Conservation (phyloP, 2,888 invertebrate species). For the Tanypteryx hageni region DNA sequence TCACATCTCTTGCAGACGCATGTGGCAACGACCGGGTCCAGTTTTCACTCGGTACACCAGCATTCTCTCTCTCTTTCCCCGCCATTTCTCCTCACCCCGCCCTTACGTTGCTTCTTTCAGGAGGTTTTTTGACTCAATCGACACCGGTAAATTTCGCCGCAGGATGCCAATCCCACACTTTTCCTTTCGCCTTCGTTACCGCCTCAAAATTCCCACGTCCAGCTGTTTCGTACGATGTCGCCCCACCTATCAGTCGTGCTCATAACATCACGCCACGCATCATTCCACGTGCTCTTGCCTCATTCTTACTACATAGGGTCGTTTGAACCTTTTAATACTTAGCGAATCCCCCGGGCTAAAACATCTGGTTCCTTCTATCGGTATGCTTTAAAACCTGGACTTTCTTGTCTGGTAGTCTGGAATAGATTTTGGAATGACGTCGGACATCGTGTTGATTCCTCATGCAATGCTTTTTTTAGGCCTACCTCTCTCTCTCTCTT, state of each 20-base stretch:
- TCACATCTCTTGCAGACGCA: neutral
- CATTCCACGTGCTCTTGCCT: neutral
- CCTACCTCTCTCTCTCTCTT: neutral
- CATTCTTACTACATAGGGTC: conserved; percentile 19
- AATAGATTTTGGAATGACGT: neutral
- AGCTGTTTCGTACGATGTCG: no score
- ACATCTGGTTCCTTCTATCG: neutral
- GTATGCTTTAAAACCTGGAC: neutral
- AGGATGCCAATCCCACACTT: neutral
- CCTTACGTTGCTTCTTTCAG: neutral
- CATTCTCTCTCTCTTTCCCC: neutral
- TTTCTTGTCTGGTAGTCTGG: neutral
- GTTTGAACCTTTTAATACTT: neutral
- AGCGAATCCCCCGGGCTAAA: neutral
- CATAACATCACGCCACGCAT: neutral
- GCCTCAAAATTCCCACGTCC: neutral
- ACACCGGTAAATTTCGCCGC: neutral
- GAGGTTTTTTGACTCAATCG: neutral
- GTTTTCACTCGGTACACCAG: neutral
- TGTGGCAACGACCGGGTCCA: neutral
- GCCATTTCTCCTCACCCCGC: neutral
- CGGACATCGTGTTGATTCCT: neutral
- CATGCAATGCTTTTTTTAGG: neutral
- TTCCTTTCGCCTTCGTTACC: neutral
- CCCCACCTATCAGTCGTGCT: no score